phyloP scores from a whole-genome alignment of 2,797 vertebrate genomes.

The Danio tinwini region DNA sequence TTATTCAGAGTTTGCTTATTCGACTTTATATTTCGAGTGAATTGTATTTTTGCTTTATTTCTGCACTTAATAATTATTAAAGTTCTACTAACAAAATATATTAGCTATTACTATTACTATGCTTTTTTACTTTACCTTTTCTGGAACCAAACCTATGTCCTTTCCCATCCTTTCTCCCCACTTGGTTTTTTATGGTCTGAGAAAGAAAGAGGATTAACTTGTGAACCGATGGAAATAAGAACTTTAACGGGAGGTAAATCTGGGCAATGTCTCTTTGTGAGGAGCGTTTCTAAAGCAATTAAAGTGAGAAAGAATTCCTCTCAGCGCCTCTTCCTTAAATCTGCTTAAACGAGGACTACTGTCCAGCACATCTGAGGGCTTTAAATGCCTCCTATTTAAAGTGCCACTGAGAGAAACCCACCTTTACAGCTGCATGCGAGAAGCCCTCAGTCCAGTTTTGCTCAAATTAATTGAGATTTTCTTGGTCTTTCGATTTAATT shows the following conservation, averaged over 20 bases:
- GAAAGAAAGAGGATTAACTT: slow-evolving; percentile 94
- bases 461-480: slow-evolving; percentile 2
- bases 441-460: slow-evolving; percentile 38
- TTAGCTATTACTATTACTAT: slow-evolving; percentile 48
- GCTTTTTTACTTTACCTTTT: not conserved
- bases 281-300: slow-evolving; percentile 94
- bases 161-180: slow-evolving; percentile 60
- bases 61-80: slow-evolving; percentile 1
- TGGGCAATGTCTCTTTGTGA: slow-evolving; percentile 91
- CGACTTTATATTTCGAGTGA: not conserved
- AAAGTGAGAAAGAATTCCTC: slow-evolving; percentile 93
- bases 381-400: slow-evolving; percentile 78
- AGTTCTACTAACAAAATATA: slow-evolving; percentile 9
- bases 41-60: not conserved
- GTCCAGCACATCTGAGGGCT: slow-evolving; percentile 86
- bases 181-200: slow-evolving; percentile 73
- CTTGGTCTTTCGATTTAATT: not conserved
- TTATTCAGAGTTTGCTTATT: not conserved
- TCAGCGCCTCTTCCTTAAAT: slow-evolving; percentile 89
- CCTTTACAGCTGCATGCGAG: slow-evolving; percentile 51
- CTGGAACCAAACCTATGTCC: slow-evolving; percentile 28
- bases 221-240: slow-evolving; percentile 94
- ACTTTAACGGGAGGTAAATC: slow-evolving; percentile 94
- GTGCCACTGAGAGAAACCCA: slow-evolving; percentile 62
- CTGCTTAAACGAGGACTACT: slow-evolving; percentile 89